Conservation (phyloP, 2,113 vertebrate genomes). For the Tetraodon nigroviridis region DNA sequence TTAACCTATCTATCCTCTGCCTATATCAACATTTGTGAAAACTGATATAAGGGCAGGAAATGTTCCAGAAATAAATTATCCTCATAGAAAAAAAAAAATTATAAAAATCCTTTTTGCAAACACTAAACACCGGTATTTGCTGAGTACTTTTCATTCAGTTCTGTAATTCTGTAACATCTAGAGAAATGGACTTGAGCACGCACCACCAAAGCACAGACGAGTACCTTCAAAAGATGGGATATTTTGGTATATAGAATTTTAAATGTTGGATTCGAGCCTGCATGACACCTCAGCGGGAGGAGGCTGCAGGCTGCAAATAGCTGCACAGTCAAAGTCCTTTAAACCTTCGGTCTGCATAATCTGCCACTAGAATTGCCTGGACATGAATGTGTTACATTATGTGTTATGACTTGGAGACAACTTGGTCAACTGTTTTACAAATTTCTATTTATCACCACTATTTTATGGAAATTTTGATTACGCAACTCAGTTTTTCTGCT, state of each 20-base stretch:
- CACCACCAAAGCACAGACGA: too few relatives aligned
- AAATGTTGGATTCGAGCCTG: slow-evolving; percentile 6
- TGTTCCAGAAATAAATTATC: too few relatives aligned
- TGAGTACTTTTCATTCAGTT: too few relatives aligned
- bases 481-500: slow-evolving; percentile 27
- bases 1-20: slow-evolving; percentile 38
- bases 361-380: slow-evolving; percentile 35
- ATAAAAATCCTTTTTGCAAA: too few relatives aligned
- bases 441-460: slow-evolving; percentile 12
- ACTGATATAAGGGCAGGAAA: slow-evolving; percentile 1
- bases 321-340: slow-evolving; percentile 28
- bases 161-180: too few relatives aligned
- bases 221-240: too few relatives aligned
- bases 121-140: too few relatives aligned
- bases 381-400: slow-evolving; percentile 11
- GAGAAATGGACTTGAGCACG: too few relatives aligned
- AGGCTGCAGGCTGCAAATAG: slow-evolving; percentile 23
- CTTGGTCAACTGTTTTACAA: slow-evolving; percentile 13
- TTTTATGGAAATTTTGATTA: slow-evolving; percentile 51
- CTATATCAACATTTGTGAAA: slow-evolving; percentile 10
- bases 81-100: too few relatives aligned
- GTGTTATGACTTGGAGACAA: slow-evolving; percentile 23
- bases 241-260: background rate
- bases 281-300: slow-evolving; percentile 1
- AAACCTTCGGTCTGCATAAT: slow-evolving; percentile 50